These are phyloP conservation scores for Dasyornis broadbenti DNA, from an alignment of 2,113 vertebrate species.

Conservation along the genomic window DNA sequence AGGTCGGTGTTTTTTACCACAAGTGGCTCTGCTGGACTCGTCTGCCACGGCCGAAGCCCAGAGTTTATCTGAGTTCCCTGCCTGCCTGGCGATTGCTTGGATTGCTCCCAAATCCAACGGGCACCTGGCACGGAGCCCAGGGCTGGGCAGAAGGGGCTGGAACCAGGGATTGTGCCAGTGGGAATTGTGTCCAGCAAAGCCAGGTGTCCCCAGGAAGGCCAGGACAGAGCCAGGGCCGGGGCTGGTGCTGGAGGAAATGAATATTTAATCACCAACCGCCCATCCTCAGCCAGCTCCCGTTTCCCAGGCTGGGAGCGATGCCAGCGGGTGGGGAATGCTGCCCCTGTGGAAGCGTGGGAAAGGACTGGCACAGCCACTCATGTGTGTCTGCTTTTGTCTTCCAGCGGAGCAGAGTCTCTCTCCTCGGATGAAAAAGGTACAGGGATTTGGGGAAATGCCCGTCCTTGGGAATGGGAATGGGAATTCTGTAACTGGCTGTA, in stretches of 20 bases:
- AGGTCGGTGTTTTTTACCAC: background rate
- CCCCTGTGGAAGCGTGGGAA: accelerated
- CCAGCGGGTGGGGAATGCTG: background rate
- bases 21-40: background rate
- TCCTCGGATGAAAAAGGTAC: conserved; percentile 60
- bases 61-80: background rate
- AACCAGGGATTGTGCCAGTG: accelerated
- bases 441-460: background rate
- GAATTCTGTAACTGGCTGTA: no score
- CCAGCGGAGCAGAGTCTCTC: conserved; percentile 7
- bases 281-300: no score
- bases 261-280: background rate
- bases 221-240: background rate
- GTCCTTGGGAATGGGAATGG: accelerated
- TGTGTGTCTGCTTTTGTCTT: background rate
- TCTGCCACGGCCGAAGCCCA: accelerated
- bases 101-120: background rate
- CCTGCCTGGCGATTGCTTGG: background rate
- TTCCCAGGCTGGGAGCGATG: background rate
- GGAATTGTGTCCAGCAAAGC: background rate
- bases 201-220: background rate
- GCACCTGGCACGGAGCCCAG: accelerated
- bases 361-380: background rate
- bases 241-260: background rate
- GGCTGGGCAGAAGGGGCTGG: background rate